A percentile compares a stretch with the other conserved stretches of the same genome.
Conservation (phyloP, 2,888 invertebrate genomes). For the Ectemnius continuus region DNA sequence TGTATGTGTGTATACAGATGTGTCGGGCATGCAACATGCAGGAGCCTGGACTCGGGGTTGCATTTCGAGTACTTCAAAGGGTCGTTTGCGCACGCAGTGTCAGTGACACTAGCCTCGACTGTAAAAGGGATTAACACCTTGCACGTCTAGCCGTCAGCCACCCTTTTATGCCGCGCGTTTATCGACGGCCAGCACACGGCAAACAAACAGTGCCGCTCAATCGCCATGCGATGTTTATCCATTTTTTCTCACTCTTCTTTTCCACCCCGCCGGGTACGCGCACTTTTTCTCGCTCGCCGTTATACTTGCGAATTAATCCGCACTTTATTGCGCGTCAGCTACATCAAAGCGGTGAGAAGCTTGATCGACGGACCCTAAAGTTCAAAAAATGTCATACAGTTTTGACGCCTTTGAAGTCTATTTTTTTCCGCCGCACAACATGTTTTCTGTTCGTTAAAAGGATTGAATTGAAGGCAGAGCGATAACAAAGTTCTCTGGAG, state of each 20-base stretch:
- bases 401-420: too few relatives aligned
- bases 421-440: too few relatives aligned
- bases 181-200: constrained; percentile 31
- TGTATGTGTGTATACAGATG: too few relatives aligned
- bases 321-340: constrained; percentile 38
- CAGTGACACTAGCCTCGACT: constrained; percentile 47
- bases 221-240: constrained; percentile 46
- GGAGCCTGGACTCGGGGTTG: constrained; percentile 23
- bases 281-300: too few relatives aligned
- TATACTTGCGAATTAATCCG: constrained; percentile 33
- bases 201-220: constrained; percentile 52
- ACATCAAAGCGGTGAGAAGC: constrained; percentile 41
- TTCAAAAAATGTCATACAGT: too few relatives aligned
- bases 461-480: neutral
- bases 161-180: constrained; percentile 52
- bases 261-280: neutral
- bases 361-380: constrained; percentile 9
- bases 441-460: neutral
- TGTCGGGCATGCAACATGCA: constrained; percentile 5
- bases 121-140: constrained; percentile 69
- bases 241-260: constrained; percentile 40
- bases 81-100: constrained; percentile 51
- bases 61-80: constrained; percentile 65
- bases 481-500: neutral
- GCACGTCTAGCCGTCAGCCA: constrained; percentile 51